These are phyloP conservation scores for Phenacoccus solenopsis DNA, from an alignment of 1,140 invertebrate species.

Conservation along the genomic window DNA sequence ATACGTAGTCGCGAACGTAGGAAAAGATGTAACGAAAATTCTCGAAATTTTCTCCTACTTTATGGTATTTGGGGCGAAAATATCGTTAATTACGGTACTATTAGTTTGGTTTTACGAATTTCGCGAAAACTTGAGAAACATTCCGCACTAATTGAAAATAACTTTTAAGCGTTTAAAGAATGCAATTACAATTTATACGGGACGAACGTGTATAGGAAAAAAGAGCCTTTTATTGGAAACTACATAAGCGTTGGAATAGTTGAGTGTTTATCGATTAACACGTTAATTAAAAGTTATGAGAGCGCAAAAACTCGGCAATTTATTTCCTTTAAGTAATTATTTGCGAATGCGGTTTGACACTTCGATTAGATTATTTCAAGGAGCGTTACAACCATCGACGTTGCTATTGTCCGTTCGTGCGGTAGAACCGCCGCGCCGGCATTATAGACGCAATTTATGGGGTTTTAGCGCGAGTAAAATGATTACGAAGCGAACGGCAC, in stretches of 20 bases:
- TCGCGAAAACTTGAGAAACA: not conserved
- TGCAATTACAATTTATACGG: not conserved
- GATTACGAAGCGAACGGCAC: too few species aligned
- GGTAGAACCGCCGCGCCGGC: too few species aligned
- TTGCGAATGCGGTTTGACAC: not conserved
- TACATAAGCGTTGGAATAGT: not conserved
- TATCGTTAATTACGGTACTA: not conserved
- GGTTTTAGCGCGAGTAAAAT: too few species aligned
- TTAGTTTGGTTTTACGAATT: not conserved
- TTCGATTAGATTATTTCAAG: not conserved
- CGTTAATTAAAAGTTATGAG: slow-evolving; percentile 3
- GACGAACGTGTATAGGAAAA: slow-evolving; percentile 2
- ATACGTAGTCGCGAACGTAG: too few species aligned
- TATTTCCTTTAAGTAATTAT: not conserved
- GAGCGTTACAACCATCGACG: too few species aligned
- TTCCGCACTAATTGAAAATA: not conserved
- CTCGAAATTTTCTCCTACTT: not conserved
- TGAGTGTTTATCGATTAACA: slow-evolving; percentile 2
- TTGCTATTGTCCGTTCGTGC: too few species aligned
- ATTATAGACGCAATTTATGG: too few species aligned
- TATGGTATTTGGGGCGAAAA: not conserved
- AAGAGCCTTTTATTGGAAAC: not conserved
- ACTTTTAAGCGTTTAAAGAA: slow-evolving; percentile 2
- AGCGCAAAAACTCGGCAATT: not conserved
- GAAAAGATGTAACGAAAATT: not conserved